phyloP scores from a whole-genome alignment of 2,113 vertebrate species.

The Ochotona curzoniae region DNA sequence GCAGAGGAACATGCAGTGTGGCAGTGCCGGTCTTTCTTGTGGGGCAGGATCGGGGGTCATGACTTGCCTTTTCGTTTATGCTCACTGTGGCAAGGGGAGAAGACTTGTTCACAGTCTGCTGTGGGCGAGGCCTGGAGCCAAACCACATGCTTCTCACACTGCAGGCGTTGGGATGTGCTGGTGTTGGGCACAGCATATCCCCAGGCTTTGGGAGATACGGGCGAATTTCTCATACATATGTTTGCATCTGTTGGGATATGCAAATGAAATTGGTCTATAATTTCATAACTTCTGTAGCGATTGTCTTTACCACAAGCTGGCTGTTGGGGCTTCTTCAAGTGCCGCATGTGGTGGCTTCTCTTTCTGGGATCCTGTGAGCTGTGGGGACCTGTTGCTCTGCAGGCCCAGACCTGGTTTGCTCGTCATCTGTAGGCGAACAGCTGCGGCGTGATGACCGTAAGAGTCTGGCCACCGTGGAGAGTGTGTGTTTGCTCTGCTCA shows the following conservation, averaged over 20 bases:
- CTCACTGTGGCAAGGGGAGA: neutral
- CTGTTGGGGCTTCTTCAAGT: neutral
- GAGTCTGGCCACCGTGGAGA: accelerated
- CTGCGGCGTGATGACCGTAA: neutral
- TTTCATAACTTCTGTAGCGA: neutral
- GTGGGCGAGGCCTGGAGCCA: neutral
- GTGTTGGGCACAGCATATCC: too few species aligned
- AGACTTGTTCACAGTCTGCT: neutral
- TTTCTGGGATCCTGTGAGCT: neutral
- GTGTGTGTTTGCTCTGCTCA: neutral
- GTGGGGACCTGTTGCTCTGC: accelerated
- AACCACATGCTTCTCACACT: neutral
- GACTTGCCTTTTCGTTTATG: neutral
- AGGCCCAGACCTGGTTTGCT: neutral
- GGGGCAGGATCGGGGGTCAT: neutral
- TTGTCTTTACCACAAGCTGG: neutral
- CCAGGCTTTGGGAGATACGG: neutral
- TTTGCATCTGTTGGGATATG: neutral
- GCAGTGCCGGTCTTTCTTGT: neutral
- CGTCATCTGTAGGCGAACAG: accelerated
- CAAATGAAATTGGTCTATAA: neutral
- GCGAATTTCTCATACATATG: neutral
- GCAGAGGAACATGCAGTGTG: too few species aligned
- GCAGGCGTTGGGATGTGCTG: neutral
- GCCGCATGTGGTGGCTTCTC: accelerated